Percentiles rank a stretch among this genome's conserved stretches.
Conservation (phyloP, 2,888 invertebrate genomes). For the Dioctria rufipes region DNA sequence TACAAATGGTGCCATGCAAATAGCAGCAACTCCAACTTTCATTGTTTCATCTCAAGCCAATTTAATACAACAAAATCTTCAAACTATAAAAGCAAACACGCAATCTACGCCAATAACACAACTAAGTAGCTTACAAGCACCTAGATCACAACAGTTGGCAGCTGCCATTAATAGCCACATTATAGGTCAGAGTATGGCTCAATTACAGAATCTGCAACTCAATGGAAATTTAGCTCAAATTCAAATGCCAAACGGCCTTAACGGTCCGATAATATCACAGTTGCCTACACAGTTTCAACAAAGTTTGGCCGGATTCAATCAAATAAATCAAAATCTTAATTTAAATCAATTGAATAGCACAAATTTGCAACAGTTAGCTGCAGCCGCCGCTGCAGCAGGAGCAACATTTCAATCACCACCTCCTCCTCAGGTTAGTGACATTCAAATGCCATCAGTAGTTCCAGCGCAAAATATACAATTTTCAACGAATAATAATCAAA, state of each 20-base stretch:
- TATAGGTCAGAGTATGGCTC: constrained; percentile 69
- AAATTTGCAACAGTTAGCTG: constrained; percentile 67
- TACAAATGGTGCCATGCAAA: constrained; percentile 75
- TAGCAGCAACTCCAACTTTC: constrained; percentile 73
- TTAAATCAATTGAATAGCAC: constrained; percentile 69
- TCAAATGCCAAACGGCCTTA: constrained; percentile 71
- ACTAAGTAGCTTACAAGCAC: constrained; percentile 68
- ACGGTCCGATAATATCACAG: constrained; percentile 68
- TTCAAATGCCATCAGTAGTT: constrained; percentile 61
- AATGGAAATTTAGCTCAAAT: constrained; percentile 70
- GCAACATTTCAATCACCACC: constrained; percentile 68
- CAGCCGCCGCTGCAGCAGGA: constrained; percentile 65
- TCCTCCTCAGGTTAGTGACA: constrained; percentile 63
- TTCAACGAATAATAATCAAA: constrained; percentile 58
- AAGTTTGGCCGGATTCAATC: constrained; percentile 66
- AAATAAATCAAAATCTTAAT: constrained; percentile 66
- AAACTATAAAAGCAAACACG: constrained; percentile 68
- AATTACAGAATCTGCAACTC: constrained; percentile 70
- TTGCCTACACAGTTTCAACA: constrained; percentile 70
- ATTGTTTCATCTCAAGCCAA: constrained; percentile 72
- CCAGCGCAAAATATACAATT: constrained; percentile 63
- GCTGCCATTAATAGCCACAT: constrained; percentile 70
- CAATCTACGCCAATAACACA: constrained; percentile 66
- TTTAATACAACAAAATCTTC: constrained; percentile 71
- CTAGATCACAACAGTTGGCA: constrained; percentile 70